These are phyloP conservation scores for Acleris sparsana DNA, from an alignment of 2,888 invertebrate species.

Conservation along the genomic window DNA sequence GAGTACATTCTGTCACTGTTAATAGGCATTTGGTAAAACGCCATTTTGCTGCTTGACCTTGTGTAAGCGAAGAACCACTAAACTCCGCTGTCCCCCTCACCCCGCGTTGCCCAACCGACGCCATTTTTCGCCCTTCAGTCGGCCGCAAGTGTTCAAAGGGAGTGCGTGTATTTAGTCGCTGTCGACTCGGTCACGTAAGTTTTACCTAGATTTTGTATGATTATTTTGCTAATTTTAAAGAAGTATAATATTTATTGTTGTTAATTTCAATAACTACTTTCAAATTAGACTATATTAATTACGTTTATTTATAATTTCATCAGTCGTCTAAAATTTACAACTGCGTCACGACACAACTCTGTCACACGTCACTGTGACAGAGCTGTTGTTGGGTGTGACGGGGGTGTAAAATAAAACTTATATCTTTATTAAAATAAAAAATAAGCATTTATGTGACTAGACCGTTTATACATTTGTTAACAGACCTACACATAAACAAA, in stretches of 20 bases:
- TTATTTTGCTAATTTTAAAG: not conserved
- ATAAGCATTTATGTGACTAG: not conserved
- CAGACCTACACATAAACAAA: not conserved
- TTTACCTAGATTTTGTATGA: not conserved
- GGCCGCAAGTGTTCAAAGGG: not conserved
- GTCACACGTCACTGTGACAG: conserved; percentile 1
- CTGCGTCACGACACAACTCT: conserved; percentile 1
- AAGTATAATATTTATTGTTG: not conserved
- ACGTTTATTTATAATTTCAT: conserved; percentile 2
- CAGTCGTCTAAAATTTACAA: conserved; percentile 2
- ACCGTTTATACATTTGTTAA: not conserved
- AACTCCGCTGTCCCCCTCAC: not conserved
- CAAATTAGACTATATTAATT: not conserved
- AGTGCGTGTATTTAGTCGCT: conserved; percentile 1
- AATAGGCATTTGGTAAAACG: not conserved
- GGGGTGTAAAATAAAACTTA: not conserved
- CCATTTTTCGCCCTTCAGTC: not conserved
- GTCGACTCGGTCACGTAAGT: conserved; percentile 3
- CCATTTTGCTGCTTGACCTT: not conserved
- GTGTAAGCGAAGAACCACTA: not conserved
- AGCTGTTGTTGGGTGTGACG: not conserved
- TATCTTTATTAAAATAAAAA: not conserved
- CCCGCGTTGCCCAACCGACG: not conserved
- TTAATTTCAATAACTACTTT: not conserved
- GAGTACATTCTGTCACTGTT: not conserved